A percentile compares a stretch with the other conserved stretches of the same genome.
phyloP scores from a whole-genome alignment of 1,140 invertebrate species.

The Liolophura sinensis region DNA sequence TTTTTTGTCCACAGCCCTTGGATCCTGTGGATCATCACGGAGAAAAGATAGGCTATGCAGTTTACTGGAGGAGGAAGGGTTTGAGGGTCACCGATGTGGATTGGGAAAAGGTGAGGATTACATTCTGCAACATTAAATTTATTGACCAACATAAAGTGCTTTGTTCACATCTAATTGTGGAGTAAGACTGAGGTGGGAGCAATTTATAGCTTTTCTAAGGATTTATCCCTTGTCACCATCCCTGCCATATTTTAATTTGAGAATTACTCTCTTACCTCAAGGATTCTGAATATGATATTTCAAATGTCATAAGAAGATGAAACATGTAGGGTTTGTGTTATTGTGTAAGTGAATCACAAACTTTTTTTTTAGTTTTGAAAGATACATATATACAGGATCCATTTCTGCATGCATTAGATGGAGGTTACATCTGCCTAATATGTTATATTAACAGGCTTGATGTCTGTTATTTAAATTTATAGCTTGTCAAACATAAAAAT shows the following conservation, averaged over 20 bases:
- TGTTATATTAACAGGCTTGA: background rate
- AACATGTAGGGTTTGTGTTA: too few relatives aligned
- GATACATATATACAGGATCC: background rate
- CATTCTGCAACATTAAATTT: background rate
- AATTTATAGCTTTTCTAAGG: too few relatives aligned
- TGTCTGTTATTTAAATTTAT: background rate
- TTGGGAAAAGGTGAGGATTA: constrained; percentile 21
- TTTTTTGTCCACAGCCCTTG: constrained; percentile 27
- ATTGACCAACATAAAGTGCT: too few relatives aligned
- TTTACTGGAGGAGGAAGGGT: constrained; percentile 30
- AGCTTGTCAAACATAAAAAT: background rate
- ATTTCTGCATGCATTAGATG: constrained; percentile 12
- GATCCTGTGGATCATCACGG: constrained; percentile 33
- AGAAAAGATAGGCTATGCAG: constrained; percentile 24
- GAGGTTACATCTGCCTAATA: constrained; percentile 3
- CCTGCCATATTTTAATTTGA: too few relatives aligned
- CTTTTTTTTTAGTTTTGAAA: too few relatives aligned
- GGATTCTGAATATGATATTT: too few relatives aligned
- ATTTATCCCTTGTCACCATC: too few relatives aligned
- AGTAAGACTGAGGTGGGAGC: too few relatives aligned
- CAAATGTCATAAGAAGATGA: too few relatives aligned
- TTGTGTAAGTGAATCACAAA: too few relatives aligned
- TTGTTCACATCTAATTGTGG: too few relatives aligned
- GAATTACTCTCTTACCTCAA: too few relatives aligned
- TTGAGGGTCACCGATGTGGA: constrained; percentile 3